These are phyloP conservation scores for Astur gentilis DNA, from an alignment of 2,113 vertebrate genomes.

Conservation along the genomic window DNA sequence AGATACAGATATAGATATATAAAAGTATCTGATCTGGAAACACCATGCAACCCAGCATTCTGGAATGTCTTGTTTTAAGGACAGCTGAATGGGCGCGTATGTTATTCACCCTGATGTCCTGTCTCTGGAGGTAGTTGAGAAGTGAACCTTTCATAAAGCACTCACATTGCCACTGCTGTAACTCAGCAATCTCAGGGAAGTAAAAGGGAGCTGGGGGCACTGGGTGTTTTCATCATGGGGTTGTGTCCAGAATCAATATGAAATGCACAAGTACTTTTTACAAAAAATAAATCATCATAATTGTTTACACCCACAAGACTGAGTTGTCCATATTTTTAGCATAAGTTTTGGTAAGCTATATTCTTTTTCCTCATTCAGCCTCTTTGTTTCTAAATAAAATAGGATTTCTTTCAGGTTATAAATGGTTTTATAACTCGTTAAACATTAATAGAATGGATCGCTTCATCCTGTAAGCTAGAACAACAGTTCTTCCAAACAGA, in stretches of 20 bases:
- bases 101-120: not conserved
- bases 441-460: not conserved
- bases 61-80: not conserved
- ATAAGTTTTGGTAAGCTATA: not conserved
- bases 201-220: not conserved
- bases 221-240: rapidly evolving
- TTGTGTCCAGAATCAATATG: not conserved
- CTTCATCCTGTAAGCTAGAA: not conserved
- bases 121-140: not conserved
- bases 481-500: not conserved
- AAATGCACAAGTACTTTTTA: not conserved
- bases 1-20: not conserved
- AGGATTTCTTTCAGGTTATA: not conserved
- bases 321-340: not conserved
- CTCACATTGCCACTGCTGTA: not conserved
- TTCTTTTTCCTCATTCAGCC: not conserved
- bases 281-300: not conserved
- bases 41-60: not conserved
- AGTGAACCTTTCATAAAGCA: not conserved
- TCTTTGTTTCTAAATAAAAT: not conserved
- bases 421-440: not conserved
- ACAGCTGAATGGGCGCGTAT: not conserved
- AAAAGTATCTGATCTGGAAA: not conserved
- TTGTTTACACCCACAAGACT: not conserved
- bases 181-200: not conserved